phyloP scores from a whole-genome alignment of 2,888 invertebrate species.

The Drosophila phalerata region DNA sequence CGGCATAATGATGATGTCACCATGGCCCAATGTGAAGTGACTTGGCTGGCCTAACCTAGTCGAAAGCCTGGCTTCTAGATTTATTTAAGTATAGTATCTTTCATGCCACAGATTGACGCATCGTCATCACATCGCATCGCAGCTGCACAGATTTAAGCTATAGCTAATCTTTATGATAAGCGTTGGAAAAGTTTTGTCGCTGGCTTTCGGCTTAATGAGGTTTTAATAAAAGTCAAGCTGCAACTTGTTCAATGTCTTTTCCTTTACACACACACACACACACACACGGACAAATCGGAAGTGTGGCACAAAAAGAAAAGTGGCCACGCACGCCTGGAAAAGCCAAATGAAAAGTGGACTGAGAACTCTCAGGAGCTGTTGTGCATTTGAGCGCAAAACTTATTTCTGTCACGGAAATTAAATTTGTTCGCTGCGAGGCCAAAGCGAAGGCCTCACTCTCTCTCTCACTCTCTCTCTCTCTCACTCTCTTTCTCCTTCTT shows the following conservation, averaged over 20 bases:
- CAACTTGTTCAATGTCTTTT: slow-evolving; percentile 40
- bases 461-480: slow-evolving; percentile 1
- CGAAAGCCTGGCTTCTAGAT: slow-evolving; percentile 47
- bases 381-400: slow-evolving; percentile 82
- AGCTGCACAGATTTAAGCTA: slow-evolving; percentile 58
- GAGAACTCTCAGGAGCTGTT: slow-evolving; percentile 45
- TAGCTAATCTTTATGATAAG: slow-evolving; percentile 45
- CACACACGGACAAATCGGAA: slow-evolving; percentile 8
- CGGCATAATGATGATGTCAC: slow-evolving; percentile 79
- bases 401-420: slow-evolving; percentile 82
- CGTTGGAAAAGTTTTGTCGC: slow-evolving; percentile 66
- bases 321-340: slow-evolving; percentile 68
- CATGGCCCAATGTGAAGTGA: slow-evolving; percentile 54
- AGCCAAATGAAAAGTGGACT: slow-evolving; percentile 13
- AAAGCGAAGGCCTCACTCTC: slow-evolving; percentile 59
- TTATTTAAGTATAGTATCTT: slow-evolving; percentile 73
- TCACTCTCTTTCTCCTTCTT: slow-evolving; percentile 2
- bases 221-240: slow-evolving; percentile 80
- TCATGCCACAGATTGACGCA: slow-evolving; percentile 45
- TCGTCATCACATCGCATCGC: slow-evolving; percentile 39
- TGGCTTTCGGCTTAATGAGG: slow-evolving; percentile 75
- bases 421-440: slow-evolving; percentile 76
- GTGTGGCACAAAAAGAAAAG: slow-evolving; percentile 49
- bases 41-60: slow-evolving; percentile 26
- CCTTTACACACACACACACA: slow-evolving; percentile 7